Percentiles rank a stretch among this genome's conserved stretches.
Conservation (phyloP, 1,140 invertebrate species). For the Nilaparvata lugens region DNA sequence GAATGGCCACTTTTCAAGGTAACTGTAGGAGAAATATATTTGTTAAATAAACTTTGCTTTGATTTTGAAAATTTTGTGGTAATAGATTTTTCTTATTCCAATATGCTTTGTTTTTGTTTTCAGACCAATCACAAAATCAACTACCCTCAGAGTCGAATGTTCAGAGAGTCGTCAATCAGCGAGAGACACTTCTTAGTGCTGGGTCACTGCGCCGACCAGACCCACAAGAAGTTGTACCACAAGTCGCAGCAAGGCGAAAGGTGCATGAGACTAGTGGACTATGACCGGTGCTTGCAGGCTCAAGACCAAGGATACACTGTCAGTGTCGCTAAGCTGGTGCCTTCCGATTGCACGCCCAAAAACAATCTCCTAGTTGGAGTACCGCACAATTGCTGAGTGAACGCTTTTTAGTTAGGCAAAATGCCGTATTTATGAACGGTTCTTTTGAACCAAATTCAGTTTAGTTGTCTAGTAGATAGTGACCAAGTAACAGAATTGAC, state of each 20-base stretch:
- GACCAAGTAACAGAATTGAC: too few relatives aligned
- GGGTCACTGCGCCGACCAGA: slow-evolving; percentile 84
- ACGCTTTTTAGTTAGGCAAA: too few relatives aligned
- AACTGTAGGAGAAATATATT: too few relatives aligned
- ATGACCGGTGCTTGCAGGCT: slow-evolving; percentile 60
- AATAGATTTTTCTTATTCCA: too few relatives aligned
- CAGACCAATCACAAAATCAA: slow-evolving; percentile 49
- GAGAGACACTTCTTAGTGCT: slow-evolving; percentile 66
- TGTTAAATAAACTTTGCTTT: neutral
- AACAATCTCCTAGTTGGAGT: slow-evolving; percentile 85
- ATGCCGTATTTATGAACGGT: too few relatives aligned
- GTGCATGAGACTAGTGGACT: slow-evolving; percentile 85
- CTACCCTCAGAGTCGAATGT: slow-evolving; percentile 60
- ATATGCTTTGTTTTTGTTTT: slow-evolving; percentile 5
- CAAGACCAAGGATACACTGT: slow-evolving; percentile 66
- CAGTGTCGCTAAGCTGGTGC: slow-evolving; percentile 61
- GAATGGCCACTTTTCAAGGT: too few relatives aligned
- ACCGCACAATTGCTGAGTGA: neutral
- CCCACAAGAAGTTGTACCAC: slow-evolving; percentile 50
- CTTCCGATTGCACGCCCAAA: slow-evolving; percentile 79
- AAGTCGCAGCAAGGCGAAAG: slow-evolving; percentile 61
- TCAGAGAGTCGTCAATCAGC: slow-evolving; percentile 39
- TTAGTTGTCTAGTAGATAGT: too few relatives aligned
- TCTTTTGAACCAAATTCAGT: too few relatives aligned
- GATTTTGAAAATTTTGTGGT: too few relatives aligned